Evolutionary conservation across 1,140 invertebrate species (phyloP), one percentile per base, ranked within the genome.

Genomic region (Danaus melanippus): DNA sequence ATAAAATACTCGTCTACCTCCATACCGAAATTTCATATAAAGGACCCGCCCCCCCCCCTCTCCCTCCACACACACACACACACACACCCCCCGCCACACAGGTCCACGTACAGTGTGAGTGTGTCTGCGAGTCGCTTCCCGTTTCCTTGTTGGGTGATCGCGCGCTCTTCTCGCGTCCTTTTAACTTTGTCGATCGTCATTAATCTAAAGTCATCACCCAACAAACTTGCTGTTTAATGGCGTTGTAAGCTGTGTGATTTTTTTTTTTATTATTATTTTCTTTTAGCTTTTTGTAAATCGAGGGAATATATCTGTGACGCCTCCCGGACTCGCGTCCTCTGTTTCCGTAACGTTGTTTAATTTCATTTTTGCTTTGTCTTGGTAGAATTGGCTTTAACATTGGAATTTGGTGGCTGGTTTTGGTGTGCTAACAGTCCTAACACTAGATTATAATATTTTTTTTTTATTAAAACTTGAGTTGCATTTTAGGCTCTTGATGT

Each of bases 341-440:
- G 80, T 84, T 73, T 78, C 80, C 84, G 84, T 86, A 86, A 86
- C 79, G 84, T 85, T 84, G 75, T 72, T 78, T 76, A 71, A 76
- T 75, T 78, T 82, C 77, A 74, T 84, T 86, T 81, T 70, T 67
- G 84, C 84, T 86, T 86, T 78, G 84, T 78, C 79, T 86, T 83
- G 79, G 84, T 86, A 86, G 78, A 70, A 71, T 86, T 78, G 80
- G 84, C 82, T 84, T 84, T 84, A 84, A 79, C 75, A 78, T 69
- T 64, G 74, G 75, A 74, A 54, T 65, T 70, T 68, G 77, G 77
- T 77, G 72, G 80, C 76, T 86, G 78, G 81, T 74, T 71, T 59
- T 78, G 80, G 73, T 77, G 79, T 86, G 82, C 80, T 86, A 86
- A 86, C 84, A 84, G 61, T 78, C 84, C 81, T 86, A 86, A 86